Evolutionary conservation across 2,113 vertebrate genomes (phyloP), one percentile per base, ranked within the genome.

Genomic region (Mesocricetus auratus): DNA sequence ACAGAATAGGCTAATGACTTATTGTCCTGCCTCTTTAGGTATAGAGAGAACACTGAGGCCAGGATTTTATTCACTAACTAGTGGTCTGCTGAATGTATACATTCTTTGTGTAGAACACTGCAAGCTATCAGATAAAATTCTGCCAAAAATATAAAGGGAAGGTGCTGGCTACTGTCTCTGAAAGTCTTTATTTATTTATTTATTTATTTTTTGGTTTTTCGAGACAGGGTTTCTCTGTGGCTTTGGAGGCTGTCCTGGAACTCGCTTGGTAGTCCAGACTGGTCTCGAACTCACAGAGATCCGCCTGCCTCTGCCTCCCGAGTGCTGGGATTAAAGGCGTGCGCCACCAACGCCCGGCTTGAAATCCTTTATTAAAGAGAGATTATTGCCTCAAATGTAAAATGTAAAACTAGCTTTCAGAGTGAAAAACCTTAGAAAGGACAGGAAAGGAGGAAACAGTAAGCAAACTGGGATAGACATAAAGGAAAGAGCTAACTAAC

Each of bases 41-140:
- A 1, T 21, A 95, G 39, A 94, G 91, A 95, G 2, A 87, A 31
- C 58, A 73, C n/a, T n/a, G 39, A 10, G 92, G 58, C 50, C 81
- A 82, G 16, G 17, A 94, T 68, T 90, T 87, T 93, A 71, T 47
- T 85, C 26, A 73, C 82, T 95, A 89, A 79, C 17, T 86, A 86
- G 79, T 69, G n/a, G 58, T 39, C 94, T 94, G 66, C 53, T 12
- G 39, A 53, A 95, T 26, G 86, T 53, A 42, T 0, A 85, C 24
- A 26, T 58, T 93, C 62, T 95, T 93, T 88, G 39, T 42, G 56
- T 33, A 90, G 36, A 7, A 86, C 8, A 86, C 58, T 78, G 87
- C 74, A 93, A 94, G 50, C 39, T 68, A 94, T 15, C 86, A 45
- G n/a, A 85, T 64, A 94, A 95, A 97, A 89, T 82, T 78, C 91